These are phyloP conservation scores for Xylota segnis DNA, from an alignment of 2,888 invertebrate genomes.

Conservation along the genomic window DNA sequence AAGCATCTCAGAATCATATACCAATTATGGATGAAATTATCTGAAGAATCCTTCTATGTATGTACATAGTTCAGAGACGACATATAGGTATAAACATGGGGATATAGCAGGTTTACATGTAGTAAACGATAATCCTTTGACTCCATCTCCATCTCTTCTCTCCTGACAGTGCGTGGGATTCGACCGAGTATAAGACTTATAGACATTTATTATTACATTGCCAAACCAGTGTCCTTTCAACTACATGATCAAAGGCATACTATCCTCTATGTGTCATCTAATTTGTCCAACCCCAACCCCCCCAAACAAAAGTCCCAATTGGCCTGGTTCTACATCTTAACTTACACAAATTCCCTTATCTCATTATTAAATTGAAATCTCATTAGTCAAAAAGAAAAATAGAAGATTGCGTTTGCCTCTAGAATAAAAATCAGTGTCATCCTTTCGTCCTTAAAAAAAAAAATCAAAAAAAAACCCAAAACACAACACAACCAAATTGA, in stretches of 20 bases:
- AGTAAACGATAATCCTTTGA: too few species aligned
- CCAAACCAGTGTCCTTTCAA: not conserved
- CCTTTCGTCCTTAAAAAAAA: slow-evolving; percentile 42
- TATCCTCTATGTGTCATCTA: slow-evolving; percentile 17
- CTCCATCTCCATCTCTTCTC: too few species aligned
- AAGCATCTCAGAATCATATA: too few species aligned
- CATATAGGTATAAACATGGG: too few species aligned
- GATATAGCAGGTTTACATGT: too few species aligned
- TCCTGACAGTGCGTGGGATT: too few species aligned
- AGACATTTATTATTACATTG: not conserved
- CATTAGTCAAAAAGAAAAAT: slow-evolving; percentile 50
- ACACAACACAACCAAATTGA: slow-evolving; percentile 65
- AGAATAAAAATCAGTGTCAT: slow-evolving; percentile 62
- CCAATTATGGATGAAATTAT: too few species aligned
- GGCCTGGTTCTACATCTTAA: not conserved
- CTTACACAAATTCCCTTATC: slow-evolving; percentile 63
- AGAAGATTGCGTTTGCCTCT: slow-evolving; percentile 46
- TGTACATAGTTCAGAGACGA: too few species aligned
- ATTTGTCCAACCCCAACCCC: slow-evolving; percentile 23
- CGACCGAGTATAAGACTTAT: too few species aligned
- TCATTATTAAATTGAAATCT: slow-evolving; percentile 75
- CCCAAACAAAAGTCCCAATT: slow-evolving; percentile 8
- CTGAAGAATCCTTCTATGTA: too few species aligned
- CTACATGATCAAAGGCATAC: not conserved
- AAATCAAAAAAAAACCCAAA: slow-evolving; percentile 12